phyloP scores from a whole-genome alignment of 2,888 invertebrate species.

The Netelia fuscicornis region DNA sequence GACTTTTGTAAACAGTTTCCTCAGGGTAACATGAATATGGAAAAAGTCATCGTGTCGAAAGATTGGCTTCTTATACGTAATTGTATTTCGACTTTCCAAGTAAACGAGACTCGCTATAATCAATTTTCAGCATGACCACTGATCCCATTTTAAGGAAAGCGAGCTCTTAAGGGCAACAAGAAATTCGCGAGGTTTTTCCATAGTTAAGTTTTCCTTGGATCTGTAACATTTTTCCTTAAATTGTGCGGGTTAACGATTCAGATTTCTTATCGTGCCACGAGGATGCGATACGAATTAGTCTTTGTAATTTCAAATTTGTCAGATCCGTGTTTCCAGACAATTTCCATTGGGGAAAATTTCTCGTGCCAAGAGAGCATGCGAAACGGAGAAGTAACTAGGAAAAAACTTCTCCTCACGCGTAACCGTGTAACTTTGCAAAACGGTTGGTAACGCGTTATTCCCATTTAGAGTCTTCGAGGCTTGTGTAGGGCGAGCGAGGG shows the following conservation, averaged over 20 bases:
- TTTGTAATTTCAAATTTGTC: not conserved
- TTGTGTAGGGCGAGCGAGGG: conserved; percentile 33
- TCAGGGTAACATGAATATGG: conserved; percentile 22
- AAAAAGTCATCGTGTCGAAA: not conserved
- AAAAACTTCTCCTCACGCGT: not conserved
- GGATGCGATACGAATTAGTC: too few relatives aligned
- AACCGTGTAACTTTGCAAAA: conserved; percentile 12
- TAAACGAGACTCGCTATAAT: not conserved
- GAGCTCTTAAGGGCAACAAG: conserved; percentile 70
- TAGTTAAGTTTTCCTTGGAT: conserved; percentile 46
- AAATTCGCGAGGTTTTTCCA: conserved; percentile 17
- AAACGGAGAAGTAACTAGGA: conserved; percentile 5
- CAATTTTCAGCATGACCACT: not conserved
- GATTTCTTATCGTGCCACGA: not conserved
- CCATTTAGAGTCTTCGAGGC: not conserved
- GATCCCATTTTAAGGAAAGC: not conserved
- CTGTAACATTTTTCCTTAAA: not conserved
- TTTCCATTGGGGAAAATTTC: conserved; percentile 62
- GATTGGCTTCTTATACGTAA: not conserved
- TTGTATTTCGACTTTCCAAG: not conserved
- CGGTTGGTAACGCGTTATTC: not conserved
- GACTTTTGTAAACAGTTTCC: conserved; percentile 48
- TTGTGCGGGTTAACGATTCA: too few relatives aligned
- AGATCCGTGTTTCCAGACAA: conserved; percentile 51
- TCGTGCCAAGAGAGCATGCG: conserved; percentile 64